Percentiles rank a stretch among this genome's conserved stretches.
Conservation (phyloP, 64 coral and sea anemone species). For the Porites lutea region DNA sequence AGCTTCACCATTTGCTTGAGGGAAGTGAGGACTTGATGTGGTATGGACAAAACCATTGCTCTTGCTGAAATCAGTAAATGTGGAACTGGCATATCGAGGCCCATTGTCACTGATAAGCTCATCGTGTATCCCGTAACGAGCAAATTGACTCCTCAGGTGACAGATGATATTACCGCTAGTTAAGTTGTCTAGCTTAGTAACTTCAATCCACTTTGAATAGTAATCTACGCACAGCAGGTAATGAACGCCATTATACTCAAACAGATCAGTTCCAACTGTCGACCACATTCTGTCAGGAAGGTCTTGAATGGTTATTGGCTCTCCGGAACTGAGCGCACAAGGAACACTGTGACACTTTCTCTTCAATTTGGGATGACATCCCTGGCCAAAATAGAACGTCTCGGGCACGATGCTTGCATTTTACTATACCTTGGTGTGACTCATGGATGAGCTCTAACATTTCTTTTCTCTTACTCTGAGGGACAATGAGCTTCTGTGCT, state of each 20-base stretch:
- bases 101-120: slow-evolving; percentile 69
- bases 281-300: slow-evolving; percentile 68
- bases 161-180: slow-evolving; percentile 30
- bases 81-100: slow-evolving; percentile 26
- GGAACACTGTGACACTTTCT: slow-evolving; percentile 45
- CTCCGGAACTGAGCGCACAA: slow-evolving; percentile 26
- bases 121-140: slow-evolving; percentile 58
- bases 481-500: slow-evolving; percentile 70
- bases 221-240: slow-evolving; percentile 59
- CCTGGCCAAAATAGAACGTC: slow-evolving; percentile 62
- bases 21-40: slow-evolving; percentile 49
- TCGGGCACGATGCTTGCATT: slow-evolving; percentile 76
- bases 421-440: slow-evolving; percentile 58
- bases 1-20: slow-evolving; percentile 58
- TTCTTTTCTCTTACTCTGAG: slow-evolving; percentile 19
- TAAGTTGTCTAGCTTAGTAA: slow-evolving; percentile 10
- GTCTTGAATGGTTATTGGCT: slow-evolving; percentile 51
- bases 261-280: slow-evolving; percentile 68
- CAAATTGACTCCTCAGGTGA: slow-evolving; percentile 60
- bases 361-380: slow-evolving; percentile 37
- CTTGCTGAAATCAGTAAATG: slow-evolving; percentile 37
- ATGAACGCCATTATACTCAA: slow-evolving; percentile 30
- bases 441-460: slow-evolving; percentile 80
- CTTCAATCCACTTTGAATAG: slow-evolving; percentile 76
- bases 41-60: slow-evolving; percentile 56